A percentile compares a stretch with the other conserved stretches of the same genome.
Conservation (phyloP, 2,113 vertebrate genomes). For the Taxidea taxus region DNA sequence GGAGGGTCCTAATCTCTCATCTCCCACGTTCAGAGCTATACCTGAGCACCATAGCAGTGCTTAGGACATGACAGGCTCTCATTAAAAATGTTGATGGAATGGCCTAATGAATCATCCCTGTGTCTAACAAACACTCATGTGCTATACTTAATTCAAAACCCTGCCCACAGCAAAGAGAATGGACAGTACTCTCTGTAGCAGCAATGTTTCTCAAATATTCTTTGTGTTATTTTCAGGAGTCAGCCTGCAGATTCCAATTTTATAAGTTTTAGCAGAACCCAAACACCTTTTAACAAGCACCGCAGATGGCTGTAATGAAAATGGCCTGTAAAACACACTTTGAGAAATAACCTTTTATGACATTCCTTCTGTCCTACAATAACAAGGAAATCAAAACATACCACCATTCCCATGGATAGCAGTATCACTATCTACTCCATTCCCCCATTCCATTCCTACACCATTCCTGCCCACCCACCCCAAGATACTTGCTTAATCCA, state of each 20-base stretch:
- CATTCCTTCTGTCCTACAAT: not conserved
- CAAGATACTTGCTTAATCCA: not conserved
- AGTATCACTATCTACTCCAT: not conserved
- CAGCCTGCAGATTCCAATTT: not conserved
- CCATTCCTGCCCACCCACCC: not conserved
- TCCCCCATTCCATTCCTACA: not conserved
- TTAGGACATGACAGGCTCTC: not conserved
- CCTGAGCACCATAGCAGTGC: not conserved
- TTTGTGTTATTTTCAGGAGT: not conserved
- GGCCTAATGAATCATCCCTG: not conserved
- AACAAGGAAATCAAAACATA: constrained; percentile 24
- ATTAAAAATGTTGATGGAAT: not conserved
- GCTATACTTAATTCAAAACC: not conserved
- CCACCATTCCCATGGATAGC: not conserved
- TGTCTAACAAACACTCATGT: not conserved
- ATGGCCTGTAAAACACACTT: not conserved
- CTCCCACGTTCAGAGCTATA: not conserved
- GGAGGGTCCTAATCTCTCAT: not conserved
- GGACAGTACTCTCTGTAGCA: not conserved
- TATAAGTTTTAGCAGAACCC: not conserved
- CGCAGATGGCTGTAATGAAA: not conserved
- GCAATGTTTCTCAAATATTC: constrained; percentile 1
- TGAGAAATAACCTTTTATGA: constrained; percentile 1
- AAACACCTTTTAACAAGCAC: constrained; percentile 7
- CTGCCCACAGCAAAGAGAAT: not conserved